phyloP scores from a whole-genome alignment of 2,888 invertebrate species.

The Nasonia oneida region DNA sequence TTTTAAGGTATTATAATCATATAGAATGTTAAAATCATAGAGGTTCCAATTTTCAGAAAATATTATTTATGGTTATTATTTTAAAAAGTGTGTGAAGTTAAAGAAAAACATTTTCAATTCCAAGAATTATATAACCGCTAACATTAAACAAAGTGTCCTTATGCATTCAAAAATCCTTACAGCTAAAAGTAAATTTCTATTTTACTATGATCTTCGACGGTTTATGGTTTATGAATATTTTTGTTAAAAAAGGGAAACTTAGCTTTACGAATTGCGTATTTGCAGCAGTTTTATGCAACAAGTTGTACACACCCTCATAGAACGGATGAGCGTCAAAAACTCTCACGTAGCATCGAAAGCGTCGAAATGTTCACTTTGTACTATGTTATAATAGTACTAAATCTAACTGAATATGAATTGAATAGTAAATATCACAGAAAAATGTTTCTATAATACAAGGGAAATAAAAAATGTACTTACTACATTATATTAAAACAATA shows the following conservation, averaged over 20 bases:
- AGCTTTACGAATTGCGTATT: background rate
- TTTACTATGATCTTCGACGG: slow-evolving; percentile 7
- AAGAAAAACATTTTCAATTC: slow-evolving; percentile 17
- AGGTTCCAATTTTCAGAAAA: slow-evolving; percentile 26
- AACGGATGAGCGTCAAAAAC: slow-evolving; percentile 41
- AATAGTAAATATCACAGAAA: slow-evolving; percentile 57
- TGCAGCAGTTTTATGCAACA: background rate
- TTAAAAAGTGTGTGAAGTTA: background rate
- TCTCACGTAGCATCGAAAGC: slow-evolving; percentile 45
- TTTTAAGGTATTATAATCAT: background rate
- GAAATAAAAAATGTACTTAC: background rate
- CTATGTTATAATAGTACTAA: slow-evolving; percentile 30
- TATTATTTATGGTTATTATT: slow-evolving; percentile 28
- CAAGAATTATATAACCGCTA: slow-evolving; percentile 14
- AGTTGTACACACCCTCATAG: slow-evolving; percentile 22
- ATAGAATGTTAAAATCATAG: background rate
- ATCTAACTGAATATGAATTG: slow-evolving; percentile 40
- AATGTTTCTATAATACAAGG: slow-evolving; percentile 33
- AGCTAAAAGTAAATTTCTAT: slow-evolving; percentile 27
- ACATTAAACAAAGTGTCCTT: slow-evolving; percentile 26
- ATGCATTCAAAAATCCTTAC: slow-evolving; percentile 15
- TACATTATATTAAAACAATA: background rate
- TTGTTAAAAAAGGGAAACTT: slow-evolving; percentile 5
- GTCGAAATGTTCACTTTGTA: slow-evolving; percentile 44
- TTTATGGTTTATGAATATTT: background rate